Conservation (phyloP, 2,888 invertebrate species). For the Polyommatus icarus region DNA sequence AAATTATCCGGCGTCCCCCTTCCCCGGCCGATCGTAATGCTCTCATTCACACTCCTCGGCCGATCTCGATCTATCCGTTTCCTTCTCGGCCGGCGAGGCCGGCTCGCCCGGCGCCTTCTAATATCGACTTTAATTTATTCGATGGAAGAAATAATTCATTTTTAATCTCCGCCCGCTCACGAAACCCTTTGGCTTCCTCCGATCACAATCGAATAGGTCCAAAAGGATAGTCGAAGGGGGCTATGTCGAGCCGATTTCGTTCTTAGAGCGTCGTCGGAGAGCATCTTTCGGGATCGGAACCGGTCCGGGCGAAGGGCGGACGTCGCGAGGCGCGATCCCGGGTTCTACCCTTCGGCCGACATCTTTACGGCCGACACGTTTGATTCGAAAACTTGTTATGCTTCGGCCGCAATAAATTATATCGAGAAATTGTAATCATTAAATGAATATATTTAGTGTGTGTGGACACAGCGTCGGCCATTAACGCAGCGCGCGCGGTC, state of each 20-base stretch:
- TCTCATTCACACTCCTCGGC: slow-evolving; percentile 77
- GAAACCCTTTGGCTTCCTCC: slow-evolving; percentile 73
- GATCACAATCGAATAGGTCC: slow-evolving; percentile 60
- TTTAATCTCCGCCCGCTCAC: slow-evolving; percentile 63
- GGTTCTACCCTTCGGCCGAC: slow-evolving; percentile 75
- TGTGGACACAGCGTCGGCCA: slow-evolving; percentile 54
- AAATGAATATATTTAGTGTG: slow-evolving; percentile 74
- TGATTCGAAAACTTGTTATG: slow-evolving; percentile 81
- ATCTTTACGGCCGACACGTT: slow-evolving; percentile 81
- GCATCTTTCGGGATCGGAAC: slow-evolving; percentile 63
- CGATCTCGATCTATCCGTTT: slow-evolving; percentile 77
- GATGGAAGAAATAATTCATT: slow-evolving; percentile 78
- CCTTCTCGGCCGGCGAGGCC: slow-evolving; percentile 71
- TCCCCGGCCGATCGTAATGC: slow-evolving; percentile 66
- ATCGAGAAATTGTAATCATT: slow-evolving; percentile 76
- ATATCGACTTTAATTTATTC: slow-evolving; percentile 80
- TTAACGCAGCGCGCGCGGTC: slow-evolving; percentile 42
- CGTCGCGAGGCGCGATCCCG: slow-evolving; percentile 68
- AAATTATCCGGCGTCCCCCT: slow-evolving; percentile 71
- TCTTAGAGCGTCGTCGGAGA: slow-evolving; percentile 73
- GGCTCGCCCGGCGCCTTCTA: slow-evolving; percentile 61
- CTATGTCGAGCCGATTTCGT: slow-evolving; percentile 75
- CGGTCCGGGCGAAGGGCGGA: slow-evolving; percentile 66
- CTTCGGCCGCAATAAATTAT: slow-evolving; percentile 80
- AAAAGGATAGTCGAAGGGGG: slow-evolving; percentile 71